A percentile compares a stretch with the other conserved stretches of the same genome.
These are phyloP conservation scores for Eupithecia exiguata DNA, from an alignment of 2,888 invertebrate species.

Conservation along the genomic window DNA sequence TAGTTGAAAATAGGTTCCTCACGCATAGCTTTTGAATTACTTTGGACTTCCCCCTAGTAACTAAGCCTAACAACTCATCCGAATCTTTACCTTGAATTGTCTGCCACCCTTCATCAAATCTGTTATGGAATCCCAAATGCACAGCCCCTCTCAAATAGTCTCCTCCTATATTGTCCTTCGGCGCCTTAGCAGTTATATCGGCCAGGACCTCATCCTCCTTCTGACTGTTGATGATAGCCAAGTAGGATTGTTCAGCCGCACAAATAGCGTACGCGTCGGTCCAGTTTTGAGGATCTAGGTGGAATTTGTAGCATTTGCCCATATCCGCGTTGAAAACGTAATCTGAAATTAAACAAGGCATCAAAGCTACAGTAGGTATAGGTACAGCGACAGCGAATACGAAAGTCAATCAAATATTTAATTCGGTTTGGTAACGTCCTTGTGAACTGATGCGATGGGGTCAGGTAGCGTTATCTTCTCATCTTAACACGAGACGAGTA, in stretches of 20 bases:
- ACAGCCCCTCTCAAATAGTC: constrained; percentile 51
- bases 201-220: constrained; percentile 57
- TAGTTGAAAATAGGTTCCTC: too few species aligned
- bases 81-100: constrained; percentile 58
- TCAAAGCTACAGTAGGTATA: neutral
- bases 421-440: too few species aligned
- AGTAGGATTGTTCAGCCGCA: constrained; percentile 62
- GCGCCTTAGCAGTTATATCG: constrained; percentile 52
- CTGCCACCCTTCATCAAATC: constrained; percentile 48
- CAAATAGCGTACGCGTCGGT: constrained; percentile 63
- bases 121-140: constrained; percentile 54
- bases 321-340: constrained; percentile 55
- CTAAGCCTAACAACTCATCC: neutral
- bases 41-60: too few species aligned
- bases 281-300: constrained; percentile 64
- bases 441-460: too few species aligned
- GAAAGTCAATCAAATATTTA: neutral
- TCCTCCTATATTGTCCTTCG: constrained; percentile 53
- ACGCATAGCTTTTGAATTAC: too few species aligned
- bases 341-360: constrained; percentile 48
- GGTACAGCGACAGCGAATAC: neutral
- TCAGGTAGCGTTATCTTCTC: too few species aligned
- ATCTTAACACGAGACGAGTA: too few species aligned
- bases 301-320: constrained; percentile 70
- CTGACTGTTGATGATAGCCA: constrained; percentile 64